Evolutionary conservation across 2,113 vertebrate genomes (phyloP).

Genomic region (Xenopus tropicalis): DNA sequence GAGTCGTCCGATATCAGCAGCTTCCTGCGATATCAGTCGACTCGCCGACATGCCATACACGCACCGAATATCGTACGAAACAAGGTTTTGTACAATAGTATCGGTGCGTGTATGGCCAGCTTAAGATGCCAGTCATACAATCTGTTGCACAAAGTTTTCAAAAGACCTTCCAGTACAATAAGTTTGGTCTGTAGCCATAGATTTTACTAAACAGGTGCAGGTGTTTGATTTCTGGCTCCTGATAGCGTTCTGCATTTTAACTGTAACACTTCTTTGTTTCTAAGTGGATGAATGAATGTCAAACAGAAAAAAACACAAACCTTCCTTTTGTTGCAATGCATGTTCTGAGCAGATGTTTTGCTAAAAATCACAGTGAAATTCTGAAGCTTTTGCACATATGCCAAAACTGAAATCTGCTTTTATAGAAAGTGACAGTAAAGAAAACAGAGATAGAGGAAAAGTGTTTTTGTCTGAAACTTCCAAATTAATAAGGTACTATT

Average conservation of each 20-base stretch:
- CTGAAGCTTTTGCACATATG: constrained; percentile 28
- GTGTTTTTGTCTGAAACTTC: constrained; percentile 17
- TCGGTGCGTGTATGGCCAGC: too few relatives aligned
- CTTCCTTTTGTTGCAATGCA: constrained; percentile 18
- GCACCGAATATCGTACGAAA: too few relatives aligned
- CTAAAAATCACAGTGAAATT: constrained; percentile 32
- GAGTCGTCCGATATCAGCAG: too few relatives aligned
- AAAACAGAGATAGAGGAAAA: constrained; percentile 9
- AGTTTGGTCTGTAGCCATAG: too few relatives aligned
- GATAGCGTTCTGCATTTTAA: too few relatives aligned
- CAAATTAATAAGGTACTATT: constrained; percentile 37
- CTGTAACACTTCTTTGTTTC: constrained; percentile 5
- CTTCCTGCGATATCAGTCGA: too few relatives aligned
- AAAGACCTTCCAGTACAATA: too few relatives aligned
- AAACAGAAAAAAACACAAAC: constrained; percentile 23
- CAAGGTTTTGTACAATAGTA: too few relatives aligned
- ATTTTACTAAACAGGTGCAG: too few relatives aligned
- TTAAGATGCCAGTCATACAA: too few relatives aligned
- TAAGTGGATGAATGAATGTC: constrained; percentile 18
- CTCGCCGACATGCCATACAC: too few relatives aligned
- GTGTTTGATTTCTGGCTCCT: too few relatives aligned
- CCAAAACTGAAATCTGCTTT: constrained; percentile 11
- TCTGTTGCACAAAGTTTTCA: neutral
- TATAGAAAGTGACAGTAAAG: constrained; percentile 15
- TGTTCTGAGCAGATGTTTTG: constrained; percentile 29